Evolutionary conservation across 1,140 invertebrate genomes (phyloP).

Genomic region (Zaprionus vittiger): DNA sequence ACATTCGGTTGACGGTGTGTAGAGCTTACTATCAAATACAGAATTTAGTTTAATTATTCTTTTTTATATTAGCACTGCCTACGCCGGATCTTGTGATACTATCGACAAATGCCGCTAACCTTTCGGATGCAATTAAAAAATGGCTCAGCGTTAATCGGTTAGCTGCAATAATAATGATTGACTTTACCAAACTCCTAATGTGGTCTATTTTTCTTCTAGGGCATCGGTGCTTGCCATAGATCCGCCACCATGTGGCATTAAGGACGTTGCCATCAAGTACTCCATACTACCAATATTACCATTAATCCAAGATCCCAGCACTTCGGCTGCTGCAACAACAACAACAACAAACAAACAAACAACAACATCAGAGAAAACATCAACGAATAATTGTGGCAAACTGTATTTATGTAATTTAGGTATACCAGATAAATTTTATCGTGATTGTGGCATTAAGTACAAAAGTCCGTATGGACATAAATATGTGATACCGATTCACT

Average conservation of each 20-base stretch:
- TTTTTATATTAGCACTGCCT: conserved; percentile 59
- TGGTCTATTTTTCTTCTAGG: conserved; percentile 69
- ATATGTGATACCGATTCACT: conserved; percentile 93
- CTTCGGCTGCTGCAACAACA: conserved; percentile 39
- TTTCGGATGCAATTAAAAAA: conserved; percentile 81
- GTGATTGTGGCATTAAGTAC: conserved; percentile 91
- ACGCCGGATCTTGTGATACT: conserved; percentile 83
- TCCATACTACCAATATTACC: conserved; percentile 91
- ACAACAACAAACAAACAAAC: background rate
- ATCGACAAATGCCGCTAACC: conserved; percentile 74
- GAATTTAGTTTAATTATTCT: background rate
- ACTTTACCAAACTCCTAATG: background rate
- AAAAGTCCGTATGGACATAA: conserved; percentile 95
- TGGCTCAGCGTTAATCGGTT: conserved; percentile 89
- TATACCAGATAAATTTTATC: conserved; percentile 91
- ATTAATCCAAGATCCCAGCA: conserved; percentile 85
- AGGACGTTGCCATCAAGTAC: conserved; percentile 89
- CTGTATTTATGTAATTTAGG: conserved; percentile 95
- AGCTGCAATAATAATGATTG: background rate
- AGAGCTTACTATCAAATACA: background rate
- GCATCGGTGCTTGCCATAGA: conserved; percentile 93
- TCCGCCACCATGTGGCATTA: conserved; percentile 89
- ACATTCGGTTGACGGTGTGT: conserved; percentile 73
- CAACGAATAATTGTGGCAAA: conserved; percentile 89
- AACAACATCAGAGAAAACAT: conserved; percentile 47